Evolutionary conservation across 2,888 invertebrate genomes (phyloP).

Genomic region (Ctena decussata): DNA sequence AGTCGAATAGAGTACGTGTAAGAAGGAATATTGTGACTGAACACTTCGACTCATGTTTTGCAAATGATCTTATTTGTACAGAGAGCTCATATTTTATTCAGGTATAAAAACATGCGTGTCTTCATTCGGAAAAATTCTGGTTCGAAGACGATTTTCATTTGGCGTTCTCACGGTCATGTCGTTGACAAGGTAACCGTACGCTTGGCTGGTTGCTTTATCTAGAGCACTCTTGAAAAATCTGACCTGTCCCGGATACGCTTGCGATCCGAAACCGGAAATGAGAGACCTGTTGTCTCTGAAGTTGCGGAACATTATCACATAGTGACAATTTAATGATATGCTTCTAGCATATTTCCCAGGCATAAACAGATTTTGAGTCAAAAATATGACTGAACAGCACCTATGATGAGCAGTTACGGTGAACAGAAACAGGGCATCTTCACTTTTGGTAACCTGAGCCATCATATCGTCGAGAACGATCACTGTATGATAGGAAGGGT

Average conservation of each 20-base stretch:
- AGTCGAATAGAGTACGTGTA: conserved; percentile 13
- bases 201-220: conserved; percentile 6
- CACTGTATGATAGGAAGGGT: not conserved
- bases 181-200: conserved; percentile 24
- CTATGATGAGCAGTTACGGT: too few relatives aligned
- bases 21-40: conserved; percentile 11
- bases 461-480: conserved; percentile 25
- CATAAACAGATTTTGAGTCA: too few relatives aligned
- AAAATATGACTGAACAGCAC: too few relatives aligned
- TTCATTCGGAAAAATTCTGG: conserved; percentile 20
- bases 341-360: conserved; percentile 29
- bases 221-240: conserved; percentile 24
- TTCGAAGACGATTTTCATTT: conserved; percentile 13
- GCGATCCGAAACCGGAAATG: not conserved
- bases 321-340: conserved; percentile 31
- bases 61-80: too few relatives aligned
- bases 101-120: not conserved
- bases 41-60: not conserved
- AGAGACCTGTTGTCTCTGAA: conserved; percentile 23
- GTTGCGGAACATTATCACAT: conserved; percentile 30
- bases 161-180: conserved; percentile 11
- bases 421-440: conserved; percentile 23
- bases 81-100: not conserved
- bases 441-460: not conserved
- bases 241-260: conserved; percentile 21